Conservation (phyloP, 64 coral and sea anemone genomes). For the Porites lutea region DNA sequence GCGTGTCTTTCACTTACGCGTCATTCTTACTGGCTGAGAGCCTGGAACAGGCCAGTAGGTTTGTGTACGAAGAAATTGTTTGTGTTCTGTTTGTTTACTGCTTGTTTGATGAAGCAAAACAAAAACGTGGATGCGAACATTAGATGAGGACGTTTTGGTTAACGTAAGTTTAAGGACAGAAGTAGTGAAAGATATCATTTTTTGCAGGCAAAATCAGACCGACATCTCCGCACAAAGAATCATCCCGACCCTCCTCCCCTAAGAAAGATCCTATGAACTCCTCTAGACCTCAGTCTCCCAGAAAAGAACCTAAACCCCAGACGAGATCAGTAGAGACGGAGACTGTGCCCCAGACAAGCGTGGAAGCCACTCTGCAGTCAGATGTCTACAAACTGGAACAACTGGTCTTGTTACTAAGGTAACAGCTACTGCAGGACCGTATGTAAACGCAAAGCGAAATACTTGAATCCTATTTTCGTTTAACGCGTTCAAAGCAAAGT, state of each 20-base stretch:
- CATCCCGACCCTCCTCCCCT: conserved; percentile 50
- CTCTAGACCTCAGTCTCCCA: conserved; percentile 76
- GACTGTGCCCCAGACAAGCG: conserved; percentile 85
- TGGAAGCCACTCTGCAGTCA: conserved; percentile 86
- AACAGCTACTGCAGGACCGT: neutral
- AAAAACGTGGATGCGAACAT: too few species aligned
- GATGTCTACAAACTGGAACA: conserved; percentile 95
- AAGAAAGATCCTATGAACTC: conserved; percentile 51
- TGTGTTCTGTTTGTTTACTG: too few species aligned
- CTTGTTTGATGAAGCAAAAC: too few species aligned
- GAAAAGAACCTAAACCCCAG: conserved; percentile 82
- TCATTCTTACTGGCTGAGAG: too few species aligned
- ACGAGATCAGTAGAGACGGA: conserved; percentile 89
- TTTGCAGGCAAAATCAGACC: conserved; percentile 20
- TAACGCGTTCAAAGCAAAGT: too few species aligned
- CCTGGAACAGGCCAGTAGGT: too few species aligned
- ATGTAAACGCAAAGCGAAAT: neutral
- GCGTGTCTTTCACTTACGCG: too few species aligned
- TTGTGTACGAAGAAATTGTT: too few species aligned
- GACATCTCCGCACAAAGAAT: conserved; percentile 55
- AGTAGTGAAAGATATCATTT: too few species aligned
- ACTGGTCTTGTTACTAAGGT: conserved; percentile 88
- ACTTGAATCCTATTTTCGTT: too few species aligned
- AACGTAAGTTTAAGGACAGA: too few species aligned
- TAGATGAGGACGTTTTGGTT: too few species aligned